These are phyloP conservation scores for Drosophila sp. DNA, from an alignment of 1,140 invertebrate species.

Conservation along the genomic window DNA sequence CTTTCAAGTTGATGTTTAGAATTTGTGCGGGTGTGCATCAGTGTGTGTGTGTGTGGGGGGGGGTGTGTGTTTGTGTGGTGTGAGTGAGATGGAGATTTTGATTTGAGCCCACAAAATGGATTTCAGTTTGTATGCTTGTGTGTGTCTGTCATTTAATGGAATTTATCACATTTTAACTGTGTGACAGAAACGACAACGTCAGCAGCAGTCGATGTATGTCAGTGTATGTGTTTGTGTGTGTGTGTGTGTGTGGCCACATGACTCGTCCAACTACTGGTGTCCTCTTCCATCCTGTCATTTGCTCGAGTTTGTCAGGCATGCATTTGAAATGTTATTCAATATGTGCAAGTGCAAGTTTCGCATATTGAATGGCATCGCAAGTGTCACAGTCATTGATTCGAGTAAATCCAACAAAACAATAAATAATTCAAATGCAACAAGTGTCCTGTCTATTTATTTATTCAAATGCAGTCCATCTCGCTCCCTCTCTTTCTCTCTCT, in stretches of 20 bases:
- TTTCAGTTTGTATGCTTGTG: conserved; percentile 51
- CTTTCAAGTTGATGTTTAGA: conserved; percentile 73
- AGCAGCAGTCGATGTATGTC: conserved; percentile 31
- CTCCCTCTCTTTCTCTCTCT: too few species aligned
- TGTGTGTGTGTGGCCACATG: conserved; percentile 15
- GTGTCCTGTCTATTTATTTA: conserved; percentile 72
- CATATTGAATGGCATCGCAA: conserved; percentile 53
- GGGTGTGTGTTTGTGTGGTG: conserved; percentile 8
- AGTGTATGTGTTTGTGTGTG: background rate
- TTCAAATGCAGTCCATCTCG: conserved; percentile 48
- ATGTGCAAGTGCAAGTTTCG: conserved; percentile 43
- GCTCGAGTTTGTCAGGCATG: conserved; percentile 59
- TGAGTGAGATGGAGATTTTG: conserved; percentile 57
- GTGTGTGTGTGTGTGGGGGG: conserved; percentile 18
- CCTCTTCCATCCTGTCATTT: conserved; percentile 27
- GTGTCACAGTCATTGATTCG: conserved; percentile 75
- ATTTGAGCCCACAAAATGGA: conserved; percentile 74
- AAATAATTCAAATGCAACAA: conserved; percentile 74
- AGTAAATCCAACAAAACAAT: conserved; percentile 35
- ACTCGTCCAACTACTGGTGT: conserved; percentile 41
- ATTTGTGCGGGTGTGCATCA: conserved; percentile 32
- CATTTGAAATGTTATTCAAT: conserved; percentile 69
- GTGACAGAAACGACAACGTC: conserved; percentile 71
- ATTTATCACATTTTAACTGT: conserved; percentile 82
- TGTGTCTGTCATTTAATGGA: conserved; percentile 76